Conservation (phyloP, 1,140 invertebrate genomes). For the Meloidogyne exigua region DNA sequence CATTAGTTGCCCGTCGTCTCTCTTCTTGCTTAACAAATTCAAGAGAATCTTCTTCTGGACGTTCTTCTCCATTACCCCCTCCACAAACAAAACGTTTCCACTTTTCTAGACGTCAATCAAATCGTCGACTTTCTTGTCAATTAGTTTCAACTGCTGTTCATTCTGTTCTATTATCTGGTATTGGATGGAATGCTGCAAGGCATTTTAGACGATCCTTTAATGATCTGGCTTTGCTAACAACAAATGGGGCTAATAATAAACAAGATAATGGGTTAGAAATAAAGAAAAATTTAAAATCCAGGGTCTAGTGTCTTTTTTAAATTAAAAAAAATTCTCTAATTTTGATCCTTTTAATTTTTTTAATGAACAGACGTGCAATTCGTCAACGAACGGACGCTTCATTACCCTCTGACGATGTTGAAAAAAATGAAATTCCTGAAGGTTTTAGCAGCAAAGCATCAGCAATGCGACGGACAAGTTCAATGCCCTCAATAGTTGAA, state of each 20-base stretch:
- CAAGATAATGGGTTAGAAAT: conserved; percentile 1
- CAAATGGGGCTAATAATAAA: background rate
- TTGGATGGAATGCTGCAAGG: conserved; percentile 5
- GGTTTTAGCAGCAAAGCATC: conserved; percentile 11
- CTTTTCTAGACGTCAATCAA: conserved; percentile 10
- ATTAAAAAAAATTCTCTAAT: background rate
- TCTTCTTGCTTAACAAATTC: conserved; percentile 9
- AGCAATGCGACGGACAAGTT: conserved; percentile 42
- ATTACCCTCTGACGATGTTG: conserved; percentile 34
- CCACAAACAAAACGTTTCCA: background rate
- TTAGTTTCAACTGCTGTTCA: background rate
- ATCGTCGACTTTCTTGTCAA: background rate
- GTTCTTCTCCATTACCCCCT: background rate
- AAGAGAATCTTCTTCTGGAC: background rate
- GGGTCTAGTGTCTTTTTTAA: no score
- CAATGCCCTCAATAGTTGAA: conserved; percentile 53
- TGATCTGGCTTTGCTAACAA: conserved; percentile 1
- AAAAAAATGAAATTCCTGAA: conserved; percentile 5
- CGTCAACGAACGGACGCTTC: conserved; percentile 52
- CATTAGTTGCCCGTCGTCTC: background rate
- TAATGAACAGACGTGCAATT: conserved; percentile 46
- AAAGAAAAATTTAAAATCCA: no score
- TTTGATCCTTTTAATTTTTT: background rate
- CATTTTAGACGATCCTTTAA: conserved; percentile 17
- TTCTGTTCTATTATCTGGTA: conserved; percentile 17